These are phyloP conservation scores for Lycaon pictus DNA, from an alignment of 2,113 vertebrate genomes.

Conservation along the genomic window DNA sequence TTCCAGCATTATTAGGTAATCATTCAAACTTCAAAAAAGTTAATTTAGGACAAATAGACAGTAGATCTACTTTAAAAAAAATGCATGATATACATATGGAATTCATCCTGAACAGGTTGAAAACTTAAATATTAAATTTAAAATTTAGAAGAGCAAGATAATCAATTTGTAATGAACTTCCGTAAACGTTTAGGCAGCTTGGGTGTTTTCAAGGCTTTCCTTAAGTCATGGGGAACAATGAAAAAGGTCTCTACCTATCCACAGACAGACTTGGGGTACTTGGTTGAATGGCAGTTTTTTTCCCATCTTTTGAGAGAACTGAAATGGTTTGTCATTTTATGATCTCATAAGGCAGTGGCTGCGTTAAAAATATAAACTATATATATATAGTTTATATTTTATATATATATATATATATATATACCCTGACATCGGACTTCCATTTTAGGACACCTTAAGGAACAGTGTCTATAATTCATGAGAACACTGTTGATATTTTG, in stretches of 20 bases:
- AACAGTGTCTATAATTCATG: not conserved
- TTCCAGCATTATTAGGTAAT: constrained; percentile 10
- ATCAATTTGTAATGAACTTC: not conserved
- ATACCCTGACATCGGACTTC: not conserved
- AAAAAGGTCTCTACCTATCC: not conserved
- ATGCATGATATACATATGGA: not conserved
- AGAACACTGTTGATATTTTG: constrained; percentile 37
- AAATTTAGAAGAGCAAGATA: not conserved
- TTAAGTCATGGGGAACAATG: not conserved
- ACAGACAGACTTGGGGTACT: not conserved
- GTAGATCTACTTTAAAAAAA: not conserved
- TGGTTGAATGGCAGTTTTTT: not conserved
- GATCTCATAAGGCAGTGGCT: not conserved
- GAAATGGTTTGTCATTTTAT: constrained; percentile 18
- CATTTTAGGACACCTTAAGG: constrained; percentile 61
- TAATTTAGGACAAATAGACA: not conserved
- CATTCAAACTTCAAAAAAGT: not conserved
- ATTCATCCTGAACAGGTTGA: not conserved
- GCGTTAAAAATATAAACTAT: constrained; percentile 27
- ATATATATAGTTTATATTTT: no score
- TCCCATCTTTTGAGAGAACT: constrained; percentile 25
- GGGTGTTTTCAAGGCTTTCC: not conserved
- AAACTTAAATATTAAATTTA: constrained; percentile 18
- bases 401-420: no score
- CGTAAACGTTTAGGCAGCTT: not conserved